Evolutionary conservation across 2,797 vertebrate genomes (phyloP), one percentile per base, ranked within the genome.

Genomic region (Sebastes hubbsi): DNA sequence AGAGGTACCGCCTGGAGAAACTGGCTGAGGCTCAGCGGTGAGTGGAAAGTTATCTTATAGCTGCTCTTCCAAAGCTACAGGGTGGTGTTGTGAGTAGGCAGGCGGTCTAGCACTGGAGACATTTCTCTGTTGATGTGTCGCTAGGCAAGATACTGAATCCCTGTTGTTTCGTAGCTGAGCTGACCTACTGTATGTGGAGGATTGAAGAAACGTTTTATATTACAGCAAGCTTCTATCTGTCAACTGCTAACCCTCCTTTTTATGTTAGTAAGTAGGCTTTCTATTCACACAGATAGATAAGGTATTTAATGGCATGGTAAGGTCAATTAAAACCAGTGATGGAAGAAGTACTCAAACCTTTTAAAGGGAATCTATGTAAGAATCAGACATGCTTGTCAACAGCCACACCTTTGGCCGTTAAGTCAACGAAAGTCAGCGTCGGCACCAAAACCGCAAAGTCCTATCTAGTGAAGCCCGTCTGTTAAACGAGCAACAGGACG

Each of bases 21-120:
- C 93, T 98, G 38, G 97, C 97, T 0, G 96, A 97, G 83, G 97
- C 97, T 0, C 94, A 97, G 87, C 96, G 96, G 97, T 97, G 91
- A 87, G 93, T 82, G 0, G 1, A 2, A 8, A 4, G 0, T 5
- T 14, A 49, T 49, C 2, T 59, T 4, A 20, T 1, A 4, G 22
- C 12, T 30, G 20, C 12, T 32, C 46, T 42, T 38, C 46, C 12
- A 6, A 0, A 59, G 30, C 64, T 4, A 9, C 58, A 65, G 14
- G 18, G 27, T 3, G 2, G 1, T 30, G 49, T 8, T 60, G 70
- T 13, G 29, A 66, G 30, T 4, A 46, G 66, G 20, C 8, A 69
- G 59, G 2, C 1, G 7, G 13, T 20, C 18, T 61, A 20, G 30
- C 4, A 8, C 2, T 25, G 20, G 32, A 25, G 46, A 49, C 46